phyloP scores from a whole-genome alignment of 2,113 vertebrate genomes.

The Amblyornis subalaris region DNA sequence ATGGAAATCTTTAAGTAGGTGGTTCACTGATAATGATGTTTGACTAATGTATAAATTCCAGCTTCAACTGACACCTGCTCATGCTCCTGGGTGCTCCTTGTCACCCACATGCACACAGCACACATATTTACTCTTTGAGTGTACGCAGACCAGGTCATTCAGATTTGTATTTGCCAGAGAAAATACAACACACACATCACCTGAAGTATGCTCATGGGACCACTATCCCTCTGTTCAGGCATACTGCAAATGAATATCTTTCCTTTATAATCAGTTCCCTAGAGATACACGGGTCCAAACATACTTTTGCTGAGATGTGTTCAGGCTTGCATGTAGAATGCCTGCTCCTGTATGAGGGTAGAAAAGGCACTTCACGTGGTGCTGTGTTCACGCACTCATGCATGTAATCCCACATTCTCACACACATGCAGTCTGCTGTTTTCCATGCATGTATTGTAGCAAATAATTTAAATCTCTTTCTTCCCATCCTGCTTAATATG shows the following conservation, averaged over 20 bases:
- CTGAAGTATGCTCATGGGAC: neutral
- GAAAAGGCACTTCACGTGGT: neutral
- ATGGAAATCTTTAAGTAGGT: neutral
- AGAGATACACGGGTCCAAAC: neutral
- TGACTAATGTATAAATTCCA: neutral
- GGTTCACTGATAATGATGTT: neutral
- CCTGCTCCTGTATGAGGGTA: neutral
- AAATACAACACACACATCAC: neutral
- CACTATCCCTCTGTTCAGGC: neutral
- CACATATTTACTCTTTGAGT: neutral
- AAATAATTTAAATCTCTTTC: conserved; percentile 18
- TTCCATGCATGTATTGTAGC: neutral
- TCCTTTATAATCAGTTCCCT: neutral
- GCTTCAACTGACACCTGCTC: neutral
- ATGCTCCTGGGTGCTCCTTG: neutral
- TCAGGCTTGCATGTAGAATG: neutral
- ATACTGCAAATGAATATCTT: neutral
- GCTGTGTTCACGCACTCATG: neutral
- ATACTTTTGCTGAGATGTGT: neutral
- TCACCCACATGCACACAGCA: neutral
- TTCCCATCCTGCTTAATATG: conserved; percentile 33
- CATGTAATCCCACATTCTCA: neutral
- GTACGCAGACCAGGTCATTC: neutral
- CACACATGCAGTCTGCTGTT: neutral
- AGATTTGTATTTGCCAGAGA: neutral